A percentile compares a stretch with the other conserved stretches of the same genome.
phyloP scores from a whole-genome alignment of 64 coral and sea anemone genomes.

The Catalaphyllia jardinei region DNA sequence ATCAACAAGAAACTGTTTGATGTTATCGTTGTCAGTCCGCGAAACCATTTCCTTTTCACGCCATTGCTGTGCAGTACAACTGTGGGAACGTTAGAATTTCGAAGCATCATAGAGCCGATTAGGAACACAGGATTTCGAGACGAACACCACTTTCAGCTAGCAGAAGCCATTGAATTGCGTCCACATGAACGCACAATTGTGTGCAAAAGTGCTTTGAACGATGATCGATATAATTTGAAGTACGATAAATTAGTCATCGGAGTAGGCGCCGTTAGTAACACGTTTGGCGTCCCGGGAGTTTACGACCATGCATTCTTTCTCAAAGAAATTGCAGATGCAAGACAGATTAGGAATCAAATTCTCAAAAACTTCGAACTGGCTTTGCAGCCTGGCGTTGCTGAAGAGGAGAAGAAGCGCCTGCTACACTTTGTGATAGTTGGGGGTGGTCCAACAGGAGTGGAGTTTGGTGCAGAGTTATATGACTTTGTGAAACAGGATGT shows the following conservation, averaged over 20 bases:
- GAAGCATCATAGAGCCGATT: constrained; percentile 96
- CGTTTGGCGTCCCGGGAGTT: constrained; percentile 88
- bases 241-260: constrained; percentile 97
- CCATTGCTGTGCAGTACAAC: constrained; percentile 95
- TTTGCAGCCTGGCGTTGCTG: constrained; percentile 84
- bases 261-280: constrained; percentile 91
- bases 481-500: constrained; percentile 98
- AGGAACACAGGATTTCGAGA: constrained; percentile 95
- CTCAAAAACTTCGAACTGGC: constrained; percentile 98
- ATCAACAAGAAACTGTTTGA: constrained; percentile 97
- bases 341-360: constrained; percentile 96
- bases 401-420: constrained; percentile 76
- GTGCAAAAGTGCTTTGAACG: constrained; percentile 81
- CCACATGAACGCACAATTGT: constrained; percentile 60
- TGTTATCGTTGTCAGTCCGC: constrained; percentile 94
- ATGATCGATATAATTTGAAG: constrained; percentile 48
- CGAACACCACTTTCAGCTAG: constrained; percentile 96
- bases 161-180: constrained; percentile 69
- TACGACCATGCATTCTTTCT: constrained; percentile 89
- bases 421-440: constrained; percentile 98
- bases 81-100: constrained; percentile 95
- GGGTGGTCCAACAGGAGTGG: constrained; percentile 92
- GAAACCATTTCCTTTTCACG: constrained; percentile 97
- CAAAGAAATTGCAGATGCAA: constrained; percentile 95
- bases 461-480: constrained; percentile 98